Conservation (phyloP, 1,140 invertebrate genomes). For the Tigriopus japonicus region DNA sequence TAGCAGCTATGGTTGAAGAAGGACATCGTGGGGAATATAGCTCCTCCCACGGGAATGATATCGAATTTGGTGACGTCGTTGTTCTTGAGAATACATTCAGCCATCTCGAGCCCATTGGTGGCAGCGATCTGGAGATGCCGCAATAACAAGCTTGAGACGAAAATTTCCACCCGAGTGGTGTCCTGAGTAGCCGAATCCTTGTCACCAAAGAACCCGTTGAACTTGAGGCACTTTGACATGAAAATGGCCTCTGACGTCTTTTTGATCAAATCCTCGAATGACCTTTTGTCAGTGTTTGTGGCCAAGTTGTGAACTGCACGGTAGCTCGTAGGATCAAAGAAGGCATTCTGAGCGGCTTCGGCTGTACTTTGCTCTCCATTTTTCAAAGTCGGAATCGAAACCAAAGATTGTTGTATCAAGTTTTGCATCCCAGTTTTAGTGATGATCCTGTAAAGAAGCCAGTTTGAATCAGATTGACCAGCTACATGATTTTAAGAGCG, state of each 20-base stretch:
- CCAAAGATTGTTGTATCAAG: not conserved
- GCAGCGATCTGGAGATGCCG: slow-evolving; percentile 3
- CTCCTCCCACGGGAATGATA: slow-evolving; percentile 56
- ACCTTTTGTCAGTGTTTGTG: slow-evolving; percentile 4
- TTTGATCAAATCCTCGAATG: slow-evolving; percentile 8
- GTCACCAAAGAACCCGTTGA: slow-evolving; percentile 8
- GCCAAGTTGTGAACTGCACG: slow-evolving; percentile 3
- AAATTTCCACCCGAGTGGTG: not conserved
- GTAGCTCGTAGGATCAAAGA: slow-evolving; percentile 7
- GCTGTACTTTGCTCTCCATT: not conserved
- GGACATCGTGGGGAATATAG: slow-evolving; percentile 62
- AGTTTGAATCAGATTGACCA: not conserved
- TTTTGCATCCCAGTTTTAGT: slow-evolving; percentile 10
- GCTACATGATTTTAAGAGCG: too few species aligned
- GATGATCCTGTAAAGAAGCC: not conserved
- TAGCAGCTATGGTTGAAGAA: slow-evolving; percentile 86
- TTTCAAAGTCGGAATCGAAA: not conserved
- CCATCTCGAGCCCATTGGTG: slow-evolving; percentile 12
- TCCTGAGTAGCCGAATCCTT: not conserved
- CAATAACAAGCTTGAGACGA: not conserved
- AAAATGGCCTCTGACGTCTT: slow-evolving; percentile 8
- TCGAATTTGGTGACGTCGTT: slow-evolving; percentile 17
- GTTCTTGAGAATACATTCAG: slow-evolving; percentile 10
- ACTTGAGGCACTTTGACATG: slow-evolving; percentile 5
- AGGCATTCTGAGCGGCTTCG: not conserved